Conservation (phyloP, 1,140 invertebrate species). For the Olivierus martensii region DNA sequence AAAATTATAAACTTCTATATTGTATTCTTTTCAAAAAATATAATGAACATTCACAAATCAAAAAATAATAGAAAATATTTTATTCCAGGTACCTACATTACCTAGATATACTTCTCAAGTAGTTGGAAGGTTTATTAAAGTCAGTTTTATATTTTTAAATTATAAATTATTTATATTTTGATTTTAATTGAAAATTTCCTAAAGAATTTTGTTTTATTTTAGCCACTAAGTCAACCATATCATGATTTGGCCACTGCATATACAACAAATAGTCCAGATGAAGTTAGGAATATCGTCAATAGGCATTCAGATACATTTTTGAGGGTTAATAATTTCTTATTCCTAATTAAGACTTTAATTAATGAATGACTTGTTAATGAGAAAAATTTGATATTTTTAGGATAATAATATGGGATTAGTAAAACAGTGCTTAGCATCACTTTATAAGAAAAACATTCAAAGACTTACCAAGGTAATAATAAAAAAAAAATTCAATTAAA, state of each 20-base stretch:
- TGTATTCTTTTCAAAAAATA: too few species aligned
- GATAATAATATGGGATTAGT: slow-evolving; percentile 50
- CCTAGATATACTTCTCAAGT: slow-evolving; percentile 88
- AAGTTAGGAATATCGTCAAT: slow-evolving; percentile 44
- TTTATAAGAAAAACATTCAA: slow-evolving; percentile 95
- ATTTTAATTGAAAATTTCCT: neutral
- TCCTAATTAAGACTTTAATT: too few species aligned
- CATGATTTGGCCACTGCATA: slow-evolving; percentile 76
- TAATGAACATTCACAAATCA: too few species aligned
- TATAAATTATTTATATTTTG: slow-evolving; percentile 5
- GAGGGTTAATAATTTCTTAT: too few species aligned
- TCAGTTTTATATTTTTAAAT: slow-evolving; percentile 13
- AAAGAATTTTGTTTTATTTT: neutral
- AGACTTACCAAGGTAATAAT: slow-evolving; percentile 77
- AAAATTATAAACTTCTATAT: too few species aligned
- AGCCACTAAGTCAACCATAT: slow-evolving; percentile 76
- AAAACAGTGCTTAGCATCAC: slow-evolving; percentile 62
- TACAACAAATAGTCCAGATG: slow-evolving; percentile 53
- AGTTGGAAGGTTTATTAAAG: slow-evolving; percentile 72
- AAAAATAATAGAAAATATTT: too few species aligned
- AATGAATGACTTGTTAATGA: too few species aligned
- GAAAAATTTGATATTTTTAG: slow-evolving; percentile 36
- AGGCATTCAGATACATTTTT: slow-evolving; percentile 67
- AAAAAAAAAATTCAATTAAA: too few species aligned
- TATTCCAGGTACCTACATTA: slow-evolving; percentile 45